Evolutionary conservation across 2,888 invertebrate species (phyloP), one percentile per base, ranked within the genome.

Genomic region (Stratiomys singularior): DNA sequence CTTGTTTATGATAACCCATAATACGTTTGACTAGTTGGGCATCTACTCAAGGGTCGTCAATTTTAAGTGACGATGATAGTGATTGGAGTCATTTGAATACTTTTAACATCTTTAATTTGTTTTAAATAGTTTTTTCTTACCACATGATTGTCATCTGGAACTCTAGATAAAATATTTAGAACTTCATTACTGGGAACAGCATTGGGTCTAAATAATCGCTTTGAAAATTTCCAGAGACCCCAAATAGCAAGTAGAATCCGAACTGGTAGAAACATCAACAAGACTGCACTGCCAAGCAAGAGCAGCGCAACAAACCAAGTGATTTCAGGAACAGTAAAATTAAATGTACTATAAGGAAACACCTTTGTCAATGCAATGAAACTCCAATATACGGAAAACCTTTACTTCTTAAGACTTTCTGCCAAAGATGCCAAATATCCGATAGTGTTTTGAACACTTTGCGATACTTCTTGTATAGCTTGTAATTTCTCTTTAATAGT

Each of bases 161-260:
- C 95, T 82, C 99, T 90, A 0, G 98, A 97, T 80, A 99, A 88
- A 83, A 97, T 93, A 89, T 99, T 99, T 81, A 99, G 88, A 9
- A 99, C 89, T 90, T 99, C 99, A 88, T 99, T 99, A 88, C 99
- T 99, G 11, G 97, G 96, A 88, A 99, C 95, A 47, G 96, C 93
- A 86, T 98, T 95, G 5, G 99, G 98, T 81, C 96, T 90, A 76
- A 98, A 88, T 79, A 99, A 91, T 87, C 97, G 94, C 83, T 97
- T 92, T 28, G 96, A 93, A 87, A 99, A 99, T 88, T 99, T 99
- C 88, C 98, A 97, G 78, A 96, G 84, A 82, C 98, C 99, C 97
- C 98, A 98, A 21, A 93, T 90, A 90, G 99, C 92, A 74, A 99
- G 90, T 66, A 99, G 89, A 86, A 94, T 95, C 84, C 97, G 91